These are phyloP conservation scores for Saturnia pavonia DNA, from an alignment of 2,888 invertebrate genomes.

Conservation along the genomic window DNA sequence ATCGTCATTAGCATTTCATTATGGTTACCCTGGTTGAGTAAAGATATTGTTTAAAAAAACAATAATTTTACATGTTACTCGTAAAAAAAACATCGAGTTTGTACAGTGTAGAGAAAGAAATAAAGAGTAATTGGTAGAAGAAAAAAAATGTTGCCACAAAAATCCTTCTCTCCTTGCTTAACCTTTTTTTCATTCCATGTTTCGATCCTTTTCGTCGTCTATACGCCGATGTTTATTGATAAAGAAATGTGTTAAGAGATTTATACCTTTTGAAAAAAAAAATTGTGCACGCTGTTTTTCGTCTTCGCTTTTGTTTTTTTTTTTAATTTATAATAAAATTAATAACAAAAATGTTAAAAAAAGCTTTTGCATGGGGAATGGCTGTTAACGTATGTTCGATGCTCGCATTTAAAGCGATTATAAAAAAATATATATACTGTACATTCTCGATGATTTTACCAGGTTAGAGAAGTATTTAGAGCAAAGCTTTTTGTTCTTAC, in stretches of 20 bases:
- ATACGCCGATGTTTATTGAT: not conserved
- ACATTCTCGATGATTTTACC: constrained; percentile 72
- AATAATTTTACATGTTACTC: constrained; percentile 42
- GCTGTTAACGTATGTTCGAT: constrained; percentile 23
- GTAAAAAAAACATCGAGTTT: constrained; percentile 63
- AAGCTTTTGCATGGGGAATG: constrained; percentile 50
- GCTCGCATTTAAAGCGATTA: constrained; percentile 36
- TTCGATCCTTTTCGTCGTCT: constrained; percentile 29
- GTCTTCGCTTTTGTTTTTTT: not conserved
- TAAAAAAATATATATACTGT: constrained; percentile 57
- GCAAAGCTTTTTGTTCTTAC: constrained; percentile 29
- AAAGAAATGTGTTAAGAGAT: not conserved
- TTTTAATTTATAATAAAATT: constrained; percentile 17
- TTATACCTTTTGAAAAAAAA: not conserved
- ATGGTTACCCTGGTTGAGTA: constrained; percentile 47
- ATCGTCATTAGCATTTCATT: constrained; percentile 59
- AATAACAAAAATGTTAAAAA: constrained; percentile 22
- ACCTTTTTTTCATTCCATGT: constrained; percentile 46
- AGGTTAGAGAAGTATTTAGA: constrained; percentile 41
- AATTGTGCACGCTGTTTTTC: not conserved
- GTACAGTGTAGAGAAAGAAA: constrained; percentile 71
- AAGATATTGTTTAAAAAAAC: constrained; percentile 26
- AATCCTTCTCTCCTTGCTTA: constrained; percentile 54
- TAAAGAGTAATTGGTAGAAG: constrained; percentile 45
- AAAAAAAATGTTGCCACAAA: constrained; percentile 72